Evolutionary conservation across 2,113 vertebrate species (phyloP).

Genomic region (Tupaia tana): DNA sequence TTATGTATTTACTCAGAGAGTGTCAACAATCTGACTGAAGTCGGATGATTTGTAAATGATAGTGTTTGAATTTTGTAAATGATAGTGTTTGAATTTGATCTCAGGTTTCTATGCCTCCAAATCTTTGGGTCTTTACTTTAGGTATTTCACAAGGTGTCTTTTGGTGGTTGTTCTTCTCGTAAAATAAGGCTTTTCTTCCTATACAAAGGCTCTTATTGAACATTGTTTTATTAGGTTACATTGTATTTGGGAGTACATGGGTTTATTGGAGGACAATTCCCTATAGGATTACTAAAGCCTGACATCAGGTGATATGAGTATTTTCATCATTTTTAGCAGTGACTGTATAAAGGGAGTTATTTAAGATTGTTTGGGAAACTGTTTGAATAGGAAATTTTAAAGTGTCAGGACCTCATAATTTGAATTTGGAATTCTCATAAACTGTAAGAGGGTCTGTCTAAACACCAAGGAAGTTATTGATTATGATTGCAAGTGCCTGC

Average conservation of each 20-base stretch:
- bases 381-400: constrained; percentile 40
- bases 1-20: constrained; percentile 40
- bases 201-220: not conserved
- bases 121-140: not conserved
- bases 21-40: not conserved
- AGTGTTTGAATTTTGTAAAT: not conserved
- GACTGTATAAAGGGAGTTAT: not conserved
- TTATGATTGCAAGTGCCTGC: not conserved
- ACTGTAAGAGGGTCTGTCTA: not conserved
- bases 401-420: constrained; percentile 9
- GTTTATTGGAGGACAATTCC: not conserved
- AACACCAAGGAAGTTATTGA: not conserved
- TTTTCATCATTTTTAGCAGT: not conserved
- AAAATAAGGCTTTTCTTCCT: constrained; percentile 1
- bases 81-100: constrained; percentile 9
- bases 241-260: not conserved
- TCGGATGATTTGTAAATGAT: not conserved
- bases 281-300: not conserved
- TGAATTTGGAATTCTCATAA: constrained; percentile 35
- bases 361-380: not conserved
- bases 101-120: not conserved
- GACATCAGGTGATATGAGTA: not conserved
- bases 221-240: not conserved
- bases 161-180: not conserved
- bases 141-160: not conserved